Evolutionary conservation across 1,140 invertebrate species (phyloP).

Genomic region (Drosophila burlai): DNA sequence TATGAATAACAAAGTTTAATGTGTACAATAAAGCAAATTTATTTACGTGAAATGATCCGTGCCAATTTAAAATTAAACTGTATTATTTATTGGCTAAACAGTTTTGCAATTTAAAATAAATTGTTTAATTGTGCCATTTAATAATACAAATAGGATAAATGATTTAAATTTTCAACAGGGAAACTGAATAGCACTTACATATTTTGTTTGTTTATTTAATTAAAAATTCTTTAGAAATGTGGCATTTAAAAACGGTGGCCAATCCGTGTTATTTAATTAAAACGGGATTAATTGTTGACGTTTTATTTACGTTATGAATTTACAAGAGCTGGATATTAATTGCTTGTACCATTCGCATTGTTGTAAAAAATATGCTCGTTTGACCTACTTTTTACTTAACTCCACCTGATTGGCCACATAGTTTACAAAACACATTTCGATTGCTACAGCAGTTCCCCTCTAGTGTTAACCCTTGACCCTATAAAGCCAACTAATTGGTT

Average conservation of each 20-base stretch:
- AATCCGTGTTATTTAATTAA: slow-evolving; percentile 17
- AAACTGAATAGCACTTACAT: not conserved
- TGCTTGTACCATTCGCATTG: slow-evolving; percentile 1
- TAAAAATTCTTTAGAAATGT: not conserved
- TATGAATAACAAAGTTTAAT: slow-evolving; percentile 1
- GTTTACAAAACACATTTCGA: slow-evolving; percentile 16
- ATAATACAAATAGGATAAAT: not conserved
- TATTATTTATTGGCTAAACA: not conserved
- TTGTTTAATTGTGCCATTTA: slow-evolving; percentile 1
- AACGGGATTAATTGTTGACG: slow-evolving; percentile 1
- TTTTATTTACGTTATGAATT: slow-evolving; percentile 1
- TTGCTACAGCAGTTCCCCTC: slow-evolving; percentile 24
- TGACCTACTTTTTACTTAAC: slow-evolving; percentile 35
- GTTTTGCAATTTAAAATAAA: not conserved
- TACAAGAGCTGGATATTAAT: slow-evolving; percentile 6
- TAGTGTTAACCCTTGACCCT: slow-evolving; percentile 58
- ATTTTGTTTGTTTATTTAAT: not conserved
- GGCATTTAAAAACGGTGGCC: not conserved
- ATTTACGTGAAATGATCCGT: not conserved
- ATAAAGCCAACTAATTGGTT: slow-evolving; percentile 60
- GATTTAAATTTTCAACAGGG: not conserved
- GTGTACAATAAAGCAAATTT: not conserved
- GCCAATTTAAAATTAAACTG: not conserved
- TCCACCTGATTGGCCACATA: slow-evolving; percentile 20
- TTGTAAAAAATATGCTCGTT: slow-evolving; percentile 19